Evolutionary conservation across 1,140 invertebrate species (phyloP).

Genomic region (Oedothorax gibbosus): DNA sequence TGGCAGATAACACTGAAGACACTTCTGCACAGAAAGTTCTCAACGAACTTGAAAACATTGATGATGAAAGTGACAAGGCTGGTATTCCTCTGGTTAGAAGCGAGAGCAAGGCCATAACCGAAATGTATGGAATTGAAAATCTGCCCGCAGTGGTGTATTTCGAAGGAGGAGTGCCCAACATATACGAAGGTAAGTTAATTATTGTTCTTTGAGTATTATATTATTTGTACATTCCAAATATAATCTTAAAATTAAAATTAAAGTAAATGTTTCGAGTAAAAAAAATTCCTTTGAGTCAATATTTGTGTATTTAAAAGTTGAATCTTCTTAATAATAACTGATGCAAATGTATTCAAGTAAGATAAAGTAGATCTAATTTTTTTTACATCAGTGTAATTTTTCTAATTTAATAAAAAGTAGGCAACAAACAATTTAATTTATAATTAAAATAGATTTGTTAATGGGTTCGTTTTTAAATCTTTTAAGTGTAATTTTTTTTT

Average conservation of each 20-base stretch:
- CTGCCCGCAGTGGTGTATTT: conserved; percentile 94
- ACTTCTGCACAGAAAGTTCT: conserved; percentile 86
- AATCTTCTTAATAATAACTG: no score
- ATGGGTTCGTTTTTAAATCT: no score
- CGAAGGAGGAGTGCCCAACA: conserved; percentile 86
- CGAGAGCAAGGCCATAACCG: conserved; percentile 83
- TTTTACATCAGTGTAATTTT: no score
- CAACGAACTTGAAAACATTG: conserved; percentile 92
- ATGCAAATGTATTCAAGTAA: no score
- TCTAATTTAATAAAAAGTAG: no score
- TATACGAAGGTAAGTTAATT: conserved; percentile 81
- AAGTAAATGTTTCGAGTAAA: background rate
- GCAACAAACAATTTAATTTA: no score
- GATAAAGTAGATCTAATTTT: no score
- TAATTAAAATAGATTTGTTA: no score
- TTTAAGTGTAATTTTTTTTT: background rate
- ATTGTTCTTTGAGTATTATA: background rate
- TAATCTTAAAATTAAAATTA: background rate
- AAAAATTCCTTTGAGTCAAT: background rate
- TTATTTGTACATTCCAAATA: background rate
- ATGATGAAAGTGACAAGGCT: conserved; percentile 90
- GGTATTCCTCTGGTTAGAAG: conserved; percentile 70
- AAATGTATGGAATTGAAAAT: conserved; percentile 84
- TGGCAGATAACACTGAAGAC: conserved; percentile 88
- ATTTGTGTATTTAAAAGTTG: no score